These are phyloP conservation scores for Cloeon dipterum DNA, from an alignment of 2,888 invertebrate species.

Conservation along the genomic window DNA sequence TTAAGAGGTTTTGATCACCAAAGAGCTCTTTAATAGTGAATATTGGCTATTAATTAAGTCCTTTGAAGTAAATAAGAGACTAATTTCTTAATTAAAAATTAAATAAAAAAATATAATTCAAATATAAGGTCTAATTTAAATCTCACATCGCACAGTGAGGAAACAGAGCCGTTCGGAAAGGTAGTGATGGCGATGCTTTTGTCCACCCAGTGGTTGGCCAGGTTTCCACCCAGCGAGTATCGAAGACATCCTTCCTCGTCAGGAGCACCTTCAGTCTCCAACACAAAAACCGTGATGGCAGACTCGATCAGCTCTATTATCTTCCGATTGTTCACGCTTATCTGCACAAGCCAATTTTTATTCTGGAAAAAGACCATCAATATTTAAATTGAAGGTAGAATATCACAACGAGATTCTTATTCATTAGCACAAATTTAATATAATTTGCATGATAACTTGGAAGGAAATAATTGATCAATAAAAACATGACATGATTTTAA, in stretches of 20 bases:
- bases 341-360: slow-evolving; percentile 17
- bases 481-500: too few relatives aligned
- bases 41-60: too few relatives aligned
- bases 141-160: slow-evolving; percentile 28
- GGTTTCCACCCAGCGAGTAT: slow-evolving; percentile 22
- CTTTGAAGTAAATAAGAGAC: too few relatives aligned
- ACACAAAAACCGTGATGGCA: slow-evolving; percentile 14
- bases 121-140: slow-evolving; percentile 6
- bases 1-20: too few relatives aligned
- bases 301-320: slow-evolving; percentile 19
- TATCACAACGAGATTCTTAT: too few relatives aligned
- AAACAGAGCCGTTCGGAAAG: slow-evolving; percentile 25
- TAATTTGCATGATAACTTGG: too few relatives aligned
- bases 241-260: slow-evolving; percentile 18
- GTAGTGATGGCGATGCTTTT: slow-evolving; percentile 23
- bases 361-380: slow-evolving; percentile 18
- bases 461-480: too few relatives aligned
- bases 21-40: too few relatives aligned
- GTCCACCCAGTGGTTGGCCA: slow-evolving; percentile 31
- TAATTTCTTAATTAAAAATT: neutral
- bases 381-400: too few relatives aligned
- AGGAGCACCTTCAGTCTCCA: slow-evolving; percentile 17
- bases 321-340: slow-evolving; percentile 18
- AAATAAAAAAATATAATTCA: too few relatives aligned
- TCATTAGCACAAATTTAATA: too few relatives aligned